Conservation (phyloP, 2,113 vertebrate genomes). For the Siphamia tubifer region DNA sequence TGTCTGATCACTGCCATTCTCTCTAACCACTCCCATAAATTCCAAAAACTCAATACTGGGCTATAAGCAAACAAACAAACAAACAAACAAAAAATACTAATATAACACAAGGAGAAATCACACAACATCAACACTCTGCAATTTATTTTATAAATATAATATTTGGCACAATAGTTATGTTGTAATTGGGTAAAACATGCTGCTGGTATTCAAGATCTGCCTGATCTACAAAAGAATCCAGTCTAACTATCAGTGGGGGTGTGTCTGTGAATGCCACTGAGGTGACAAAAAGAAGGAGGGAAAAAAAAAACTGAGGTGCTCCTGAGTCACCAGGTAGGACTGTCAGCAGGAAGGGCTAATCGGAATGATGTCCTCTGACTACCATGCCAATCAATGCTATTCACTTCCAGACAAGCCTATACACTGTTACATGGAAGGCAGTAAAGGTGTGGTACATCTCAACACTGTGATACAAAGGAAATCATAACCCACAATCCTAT, state of each 20-base stretch:
- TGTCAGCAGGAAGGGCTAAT: neutral
- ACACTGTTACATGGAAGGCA: neutral
- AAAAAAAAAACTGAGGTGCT: neutral
- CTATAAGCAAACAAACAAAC: slow-evolving; percentile 44
- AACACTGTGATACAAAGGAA: neutral
- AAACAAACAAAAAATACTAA: too few relatives aligned
- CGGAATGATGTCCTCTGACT: neutral
- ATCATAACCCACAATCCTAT: neutral
- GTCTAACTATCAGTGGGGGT: slow-evolving; percentile 25
- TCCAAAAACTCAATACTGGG: slow-evolving; percentile 78
- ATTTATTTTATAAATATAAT: too few relatives aligned
- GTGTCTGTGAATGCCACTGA: slow-evolving; percentile 43
- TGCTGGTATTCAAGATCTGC: neutral
- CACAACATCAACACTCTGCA: neutral
- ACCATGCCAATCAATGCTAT: neutral
- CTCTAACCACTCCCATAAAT: slow-evolving; percentile 72
- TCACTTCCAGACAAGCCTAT: neutral
- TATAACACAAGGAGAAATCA: neutral
- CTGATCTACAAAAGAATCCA: slow-evolving; percentile 9
- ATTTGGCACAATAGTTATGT: too few relatives aligned
- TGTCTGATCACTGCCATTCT: slow-evolving; percentile 61
- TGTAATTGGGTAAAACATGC: neutral
- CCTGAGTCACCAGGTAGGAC: slow-evolving; percentile 31
- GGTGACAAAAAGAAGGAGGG: too few relatives aligned
- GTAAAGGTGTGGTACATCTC: neutral